phyloP scores from a whole-genome alignment of 1,140 invertebrate genomes.

The Caenorhabditis elegans region WBcel235 BX284605.5:13552501-13553000 shows the following conservation, averaged over 20 bases:
- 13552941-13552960: not conserved
- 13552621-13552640: conserved; percentile 8
- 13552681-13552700: not conserved
- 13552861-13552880: not conserved
- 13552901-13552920: conserved; percentile 36
- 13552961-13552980: not conserved
- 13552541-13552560: not conserved
- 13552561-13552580: not conserved
- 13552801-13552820: conserved; percentile 42
- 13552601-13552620: not conserved
- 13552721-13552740: not conserved
- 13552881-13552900: not conserved
- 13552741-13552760: not conserved
- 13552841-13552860: conserved; percentile 8
- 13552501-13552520: not conserved
- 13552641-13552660: conserved; percentile 1
- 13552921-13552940: conserved; percentile 24
- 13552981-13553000: not conserved
- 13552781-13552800: not conserved
- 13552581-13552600: conserved; percentile 15
- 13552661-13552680: conserved; percentile 2
- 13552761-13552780: conserved; percentile 3
- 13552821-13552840: not conserved
- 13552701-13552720: not conserved
- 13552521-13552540: not conserved